Conservation (phyloP, 2,113 vertebrate species). For the Epinephelus moara region DNA sequence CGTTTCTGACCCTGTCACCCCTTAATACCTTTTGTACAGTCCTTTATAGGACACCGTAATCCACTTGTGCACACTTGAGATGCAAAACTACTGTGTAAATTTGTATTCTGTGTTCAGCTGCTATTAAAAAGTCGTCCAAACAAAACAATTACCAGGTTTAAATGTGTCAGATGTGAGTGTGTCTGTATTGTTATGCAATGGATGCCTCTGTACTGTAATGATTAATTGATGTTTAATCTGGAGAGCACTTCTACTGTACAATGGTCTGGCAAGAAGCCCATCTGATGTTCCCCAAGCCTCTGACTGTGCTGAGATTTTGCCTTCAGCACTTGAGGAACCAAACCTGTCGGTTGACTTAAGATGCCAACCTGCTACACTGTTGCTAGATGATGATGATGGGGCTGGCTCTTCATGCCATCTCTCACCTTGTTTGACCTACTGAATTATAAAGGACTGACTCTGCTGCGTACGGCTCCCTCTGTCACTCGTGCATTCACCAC, state of each 20-base stretch:
- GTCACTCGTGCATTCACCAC: constrained; percentile 10
- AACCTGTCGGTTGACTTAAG: neutral
- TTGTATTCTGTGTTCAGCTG: neutral
- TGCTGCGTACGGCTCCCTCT: constrained; percentile 8
- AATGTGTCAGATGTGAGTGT: neutral
- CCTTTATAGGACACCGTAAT: neutral
- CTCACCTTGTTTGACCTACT: constrained; percentile 23
- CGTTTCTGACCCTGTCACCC: neutral
- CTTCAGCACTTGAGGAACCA: neutral
- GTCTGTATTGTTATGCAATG: neutral
- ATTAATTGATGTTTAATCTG: neutral
- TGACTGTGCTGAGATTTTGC: neutral
- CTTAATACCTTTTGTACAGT: neutral
- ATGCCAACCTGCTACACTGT: neutral
- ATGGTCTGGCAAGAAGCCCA: neutral
- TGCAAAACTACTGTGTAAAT: neutral
- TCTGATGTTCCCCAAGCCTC: neutral
- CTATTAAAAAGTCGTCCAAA: neutral
- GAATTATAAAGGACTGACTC: constrained; percentile 14
- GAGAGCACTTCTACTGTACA: neutral
- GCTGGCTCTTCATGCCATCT: neutral
- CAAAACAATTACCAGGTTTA: neutral
- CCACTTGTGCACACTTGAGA: neutral
- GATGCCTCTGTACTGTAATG: neutral
- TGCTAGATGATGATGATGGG: neutral